Percentiles rank a stretch among this genome's conserved stretches.
These are phyloP conservation scores for Drosophila infuscata DNA, from an alignment of 2,888 invertebrate species.

Conservation along the genomic window DNA sequence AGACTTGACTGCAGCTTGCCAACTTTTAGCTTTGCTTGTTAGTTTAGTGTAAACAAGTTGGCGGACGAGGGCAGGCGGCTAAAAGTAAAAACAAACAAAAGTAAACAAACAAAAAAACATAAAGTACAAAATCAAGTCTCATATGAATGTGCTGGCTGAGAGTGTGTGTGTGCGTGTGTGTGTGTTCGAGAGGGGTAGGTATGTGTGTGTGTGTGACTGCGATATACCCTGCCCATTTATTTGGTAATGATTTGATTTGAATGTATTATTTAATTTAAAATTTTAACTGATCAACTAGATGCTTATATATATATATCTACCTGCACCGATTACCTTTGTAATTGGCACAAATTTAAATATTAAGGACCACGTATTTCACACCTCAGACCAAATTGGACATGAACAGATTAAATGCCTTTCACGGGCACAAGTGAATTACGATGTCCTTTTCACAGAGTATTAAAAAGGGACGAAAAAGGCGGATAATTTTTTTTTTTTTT, in stretches of 20 bases:
- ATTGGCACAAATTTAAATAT: neutral
- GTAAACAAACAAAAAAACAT: conserved; percentile 18
- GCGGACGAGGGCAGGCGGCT: conserved; percentile 8
- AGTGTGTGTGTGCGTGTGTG: neutral
- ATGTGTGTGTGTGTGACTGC: neutral
- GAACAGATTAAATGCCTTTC: neutral
- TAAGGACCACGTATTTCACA: neutral
- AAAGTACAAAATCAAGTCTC: conserved; percentile 2
- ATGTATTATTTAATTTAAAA: too few species aligned
- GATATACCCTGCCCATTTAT: neutral
- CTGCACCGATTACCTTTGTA: neutral
- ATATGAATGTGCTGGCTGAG: neutral
- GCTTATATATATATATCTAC: neutral
- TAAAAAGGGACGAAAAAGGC: conserved; percentile 24
- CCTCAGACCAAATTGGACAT: neutral
- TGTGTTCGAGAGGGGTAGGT: too few species aligned
- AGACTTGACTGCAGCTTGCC: conserved; percentile 65
- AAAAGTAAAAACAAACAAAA: conserved; percentile 45
- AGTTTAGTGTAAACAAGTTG: conserved; percentile 74
- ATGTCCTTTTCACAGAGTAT: conserved; percentile 33
- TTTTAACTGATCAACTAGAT: too few species aligned
- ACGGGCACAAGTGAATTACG: neutral
- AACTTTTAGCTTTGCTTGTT: conserved; percentile 76
- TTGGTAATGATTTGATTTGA: neutral
- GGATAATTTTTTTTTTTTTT: conserved; percentile 57